Conservation (phyloP, 1,140 invertebrate species). For the Drosophila santomea region DNA sequence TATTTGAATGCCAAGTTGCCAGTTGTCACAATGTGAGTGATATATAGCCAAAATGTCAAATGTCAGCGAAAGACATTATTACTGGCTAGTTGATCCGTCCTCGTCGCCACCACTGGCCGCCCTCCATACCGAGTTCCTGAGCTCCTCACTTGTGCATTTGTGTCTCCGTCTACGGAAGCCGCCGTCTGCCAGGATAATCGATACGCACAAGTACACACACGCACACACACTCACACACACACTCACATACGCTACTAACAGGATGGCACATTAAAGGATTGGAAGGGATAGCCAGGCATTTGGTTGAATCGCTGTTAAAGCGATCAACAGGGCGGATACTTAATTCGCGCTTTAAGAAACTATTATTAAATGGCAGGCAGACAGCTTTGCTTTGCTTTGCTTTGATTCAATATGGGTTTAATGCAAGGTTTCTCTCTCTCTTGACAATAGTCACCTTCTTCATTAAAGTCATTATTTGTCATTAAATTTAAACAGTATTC, state of each 20-base stretch:
- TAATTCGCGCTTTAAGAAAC: not conserved
- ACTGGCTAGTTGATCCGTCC: slow-evolving; percentile 80
- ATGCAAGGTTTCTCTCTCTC: no score
- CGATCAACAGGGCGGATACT: slow-evolving; percentile 26
- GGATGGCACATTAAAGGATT: slow-evolving; percentile 13
- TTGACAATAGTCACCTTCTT: no score
- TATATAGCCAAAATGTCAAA: slow-evolving; percentile 83
- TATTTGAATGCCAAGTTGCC: slow-evolving; percentile 83
- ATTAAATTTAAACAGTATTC: no score
- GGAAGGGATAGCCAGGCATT: not conserved
- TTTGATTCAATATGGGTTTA: no score
- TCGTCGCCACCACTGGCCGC: slow-evolving; percentile 13
- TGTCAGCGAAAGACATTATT: slow-evolving; percentile 83
- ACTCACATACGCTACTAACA: slow-evolving; percentile 1
- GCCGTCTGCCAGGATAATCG: slow-evolving; percentile 76
- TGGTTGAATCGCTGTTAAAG: not conserved
- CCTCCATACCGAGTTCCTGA: not conserved
- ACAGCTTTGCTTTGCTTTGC: no score
- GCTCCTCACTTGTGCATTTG: slow-evolving; percentile 26
- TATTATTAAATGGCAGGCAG: no score
- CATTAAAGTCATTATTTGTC: no score
- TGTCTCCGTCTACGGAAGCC: slow-evolving; percentile 62
- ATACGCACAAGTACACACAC: slow-evolving; percentile 59
- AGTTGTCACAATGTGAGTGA: slow-evolving; percentile 82
- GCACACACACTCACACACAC: slow-evolving; percentile 30